Conservation (phyloP, 2,888 invertebrate species). For the Ariolimax columbianus region DNA sequence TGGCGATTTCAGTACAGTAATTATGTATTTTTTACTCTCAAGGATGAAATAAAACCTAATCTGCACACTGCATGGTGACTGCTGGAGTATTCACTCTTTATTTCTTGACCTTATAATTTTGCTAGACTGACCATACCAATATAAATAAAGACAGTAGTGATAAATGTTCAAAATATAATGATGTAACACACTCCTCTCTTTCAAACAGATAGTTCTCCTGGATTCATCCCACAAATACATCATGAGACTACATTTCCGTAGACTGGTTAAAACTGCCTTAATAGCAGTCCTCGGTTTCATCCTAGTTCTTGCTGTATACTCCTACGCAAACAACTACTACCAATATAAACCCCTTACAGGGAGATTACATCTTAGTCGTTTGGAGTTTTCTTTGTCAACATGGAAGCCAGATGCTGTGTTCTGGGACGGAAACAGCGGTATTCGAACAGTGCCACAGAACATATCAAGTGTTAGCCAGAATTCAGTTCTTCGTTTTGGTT, state of each 20-base stretch:
- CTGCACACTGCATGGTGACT: no score
- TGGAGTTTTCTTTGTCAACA: not conserved
- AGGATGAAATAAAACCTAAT: no score
- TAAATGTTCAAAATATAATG: no score
- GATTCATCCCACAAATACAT: not conserved
- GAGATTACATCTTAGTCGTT: not conserved
- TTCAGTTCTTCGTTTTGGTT: not conserved
- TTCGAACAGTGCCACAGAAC: not conserved
- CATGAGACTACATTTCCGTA: constrained; percentile 23
- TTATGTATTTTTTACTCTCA: no score
- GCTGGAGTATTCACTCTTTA: no score
- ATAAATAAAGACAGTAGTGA: no score
- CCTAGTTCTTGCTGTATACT: constrained; percentile 5
- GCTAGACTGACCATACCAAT: no score
- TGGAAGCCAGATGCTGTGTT: constrained; percentile 15
- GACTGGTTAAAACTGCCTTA: constrained; percentile 16
- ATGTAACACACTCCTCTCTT: not conserved
- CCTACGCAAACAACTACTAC: not conserved
- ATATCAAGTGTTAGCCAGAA: not conserved
- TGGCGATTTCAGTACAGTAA: no score
- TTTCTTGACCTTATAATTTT: no score
- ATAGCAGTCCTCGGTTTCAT: not conserved
- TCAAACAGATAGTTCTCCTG: not conserved
- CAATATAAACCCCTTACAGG: not conserved
- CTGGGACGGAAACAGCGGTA: constrained; percentile 29